Base-by-base conservation (phyloP, 2,888 invertebrate species). In the Biston betularia region DNA sequence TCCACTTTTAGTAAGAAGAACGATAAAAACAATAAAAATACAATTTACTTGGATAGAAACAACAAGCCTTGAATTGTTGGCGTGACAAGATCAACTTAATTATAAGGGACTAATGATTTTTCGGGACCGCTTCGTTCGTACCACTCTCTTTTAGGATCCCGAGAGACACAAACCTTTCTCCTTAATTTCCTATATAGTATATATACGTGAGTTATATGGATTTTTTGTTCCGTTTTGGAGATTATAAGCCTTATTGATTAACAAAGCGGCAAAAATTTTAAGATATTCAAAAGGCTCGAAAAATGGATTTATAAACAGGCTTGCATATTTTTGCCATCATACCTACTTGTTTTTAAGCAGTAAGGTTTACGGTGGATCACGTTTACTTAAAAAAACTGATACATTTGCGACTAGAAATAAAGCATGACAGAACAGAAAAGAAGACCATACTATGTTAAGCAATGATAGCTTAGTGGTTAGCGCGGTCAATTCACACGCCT, bases 21-120 rank as follows among this genome's bases (percentile, higher is more conserved):
- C 24, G 24, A 24, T 24, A 24, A 10, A n/a, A 10, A 42, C 42
- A 12, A 10, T 12, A 42, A 42, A 10, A 42, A 49, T 10, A 14
- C 10, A 14, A 52, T 52, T 14, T 5, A n/a, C n/a, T n/a, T n/a
- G n/a, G n/a, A n/a, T n/a, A n/a, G 12, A 8, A n/a, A 40, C 38
- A 24, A 42, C 42, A 54, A 42, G 24, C 8, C 54, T 44, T 50
- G 12, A 40, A 58, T 40, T 24, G 58, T 49, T 58, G 40, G 24
- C 58, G 52, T 52, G 60, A 52, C 52, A 45, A 52, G 11, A 52
- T 60, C 60, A 60, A 60, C 44, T 52, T 60, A 52, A 60, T 60
- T 60, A 52, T 45, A 52, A 53, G 61, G 53, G 61, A 42, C 40
- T 58, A 58, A 58, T 49, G 58, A 58, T 50, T 49, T 57, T 58